phyloP scores from a whole-genome alignment of 1,140 invertebrate species.

The Lepidurus apus region DNA sequence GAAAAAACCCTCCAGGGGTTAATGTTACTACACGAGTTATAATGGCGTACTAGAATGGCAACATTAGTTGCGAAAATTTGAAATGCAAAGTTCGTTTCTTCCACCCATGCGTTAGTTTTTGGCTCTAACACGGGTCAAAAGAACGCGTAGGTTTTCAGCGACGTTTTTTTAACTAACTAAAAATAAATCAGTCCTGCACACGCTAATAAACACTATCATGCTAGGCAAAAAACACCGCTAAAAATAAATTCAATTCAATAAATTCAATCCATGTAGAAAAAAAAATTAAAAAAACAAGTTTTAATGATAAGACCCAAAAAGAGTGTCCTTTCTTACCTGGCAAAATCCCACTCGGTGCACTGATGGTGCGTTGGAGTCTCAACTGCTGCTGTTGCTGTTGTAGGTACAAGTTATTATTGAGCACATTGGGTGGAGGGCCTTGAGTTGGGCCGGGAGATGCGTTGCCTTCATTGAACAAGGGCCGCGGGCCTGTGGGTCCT shows the following conservation, averaged over 20 bases:
- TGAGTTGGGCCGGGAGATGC: neutral
- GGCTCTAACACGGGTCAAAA: conserved; percentile 2
- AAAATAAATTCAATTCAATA: neutral
- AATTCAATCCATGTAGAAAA: neutral
- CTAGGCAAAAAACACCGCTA: neutral
- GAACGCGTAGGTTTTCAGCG: neutral
- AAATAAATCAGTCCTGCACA: neutral
- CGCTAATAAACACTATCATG: neutral
- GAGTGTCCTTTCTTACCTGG: conserved; percentile 31
- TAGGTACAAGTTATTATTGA: conserved; percentile 17
- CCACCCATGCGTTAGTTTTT: conserved; percentile 18
- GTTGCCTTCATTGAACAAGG: conserved; percentile 2
- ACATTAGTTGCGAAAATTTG: neutral
- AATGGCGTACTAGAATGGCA: neutral
- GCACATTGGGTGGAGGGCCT: neutral
- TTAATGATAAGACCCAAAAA: neutral
- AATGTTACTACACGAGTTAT: neutral
- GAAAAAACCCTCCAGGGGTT: neutral
- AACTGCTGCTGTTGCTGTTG: conserved; percentile 45
- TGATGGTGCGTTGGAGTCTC: conserved; percentile 58
- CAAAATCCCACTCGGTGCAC: conserved; percentile 41
- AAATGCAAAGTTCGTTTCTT: neutral
- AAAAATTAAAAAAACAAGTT: conserved; percentile 1
- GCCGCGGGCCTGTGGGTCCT: neutral
- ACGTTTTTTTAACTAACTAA: neutral